Percentiles rank a stretch among this genome's conserved stretches.
These are phyloP conservation scores for Panurus biarmicus DNA, from an alignment of 2,113 vertebrate species.

Conservation along the genomic window DNA sequence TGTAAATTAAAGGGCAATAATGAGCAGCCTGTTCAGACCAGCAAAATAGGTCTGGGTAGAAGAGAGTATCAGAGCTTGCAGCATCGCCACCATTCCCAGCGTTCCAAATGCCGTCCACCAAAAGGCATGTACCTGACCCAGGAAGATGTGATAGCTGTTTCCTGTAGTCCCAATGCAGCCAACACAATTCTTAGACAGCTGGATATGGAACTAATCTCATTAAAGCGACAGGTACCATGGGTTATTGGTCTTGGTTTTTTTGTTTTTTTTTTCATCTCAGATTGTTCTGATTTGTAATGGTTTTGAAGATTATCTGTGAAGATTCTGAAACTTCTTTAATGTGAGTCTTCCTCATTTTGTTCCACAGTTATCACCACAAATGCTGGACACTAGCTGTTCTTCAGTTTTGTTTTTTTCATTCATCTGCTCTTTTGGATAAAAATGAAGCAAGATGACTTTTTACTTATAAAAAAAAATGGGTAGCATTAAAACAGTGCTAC, in stretches of 20 bases:
- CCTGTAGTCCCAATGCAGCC: conserved; percentile 90
- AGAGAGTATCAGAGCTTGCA: conserved; percentile 94
- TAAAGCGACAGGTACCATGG: conserved; percentile 92
- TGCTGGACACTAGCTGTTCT: not conserved
- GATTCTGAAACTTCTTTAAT: conserved; percentile 32
- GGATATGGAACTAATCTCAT: conserved; percentile 96
- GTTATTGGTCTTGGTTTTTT: conserved; percentile 20
- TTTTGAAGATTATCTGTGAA: conserved; percentile 41
- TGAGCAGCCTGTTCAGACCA: conserved; percentile 78
- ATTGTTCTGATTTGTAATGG: conserved; percentile 46
- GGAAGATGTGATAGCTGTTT: conserved; percentile 94
- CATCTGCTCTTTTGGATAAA: not conserved
- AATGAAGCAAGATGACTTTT: not conserved
- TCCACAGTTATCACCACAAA: conserved; percentile 13
- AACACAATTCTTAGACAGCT: conserved; percentile 92
- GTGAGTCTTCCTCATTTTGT: conserved; percentile 19
- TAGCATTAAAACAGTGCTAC: not conserved
- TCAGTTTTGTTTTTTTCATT: not conserved
- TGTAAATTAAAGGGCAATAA: conserved; percentile 72
- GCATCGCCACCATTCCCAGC: conserved; percentile 92
- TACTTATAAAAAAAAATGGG: not conserved
- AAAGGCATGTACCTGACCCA: conserved; percentile 98
- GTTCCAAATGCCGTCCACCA: conserved; percentile 91
- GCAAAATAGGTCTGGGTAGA: conserved; percentile 88
- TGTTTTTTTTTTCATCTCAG: conserved; percentile 8